Conservation (phyloP, 2,113 vertebrate genomes). For the Istiophorus platypterus region DNA sequence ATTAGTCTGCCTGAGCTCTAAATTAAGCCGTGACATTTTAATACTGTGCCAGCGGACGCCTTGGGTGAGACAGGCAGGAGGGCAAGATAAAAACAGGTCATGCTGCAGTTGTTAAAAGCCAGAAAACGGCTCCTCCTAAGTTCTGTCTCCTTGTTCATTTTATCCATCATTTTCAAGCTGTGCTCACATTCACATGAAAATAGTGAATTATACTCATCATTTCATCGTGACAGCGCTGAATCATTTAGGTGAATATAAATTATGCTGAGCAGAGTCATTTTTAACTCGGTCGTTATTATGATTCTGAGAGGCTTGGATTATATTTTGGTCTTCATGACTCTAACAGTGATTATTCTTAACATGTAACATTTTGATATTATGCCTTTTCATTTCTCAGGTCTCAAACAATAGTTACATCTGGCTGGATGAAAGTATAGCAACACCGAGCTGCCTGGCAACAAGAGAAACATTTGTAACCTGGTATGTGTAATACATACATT, state of each 20-base stretch:
- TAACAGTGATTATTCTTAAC: conserved; percentile 22
- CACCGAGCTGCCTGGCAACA: conserved; percentile 53
- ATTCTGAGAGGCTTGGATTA: conserved; percentile 16
- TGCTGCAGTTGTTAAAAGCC: conserved; percentile 29
- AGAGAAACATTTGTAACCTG: conserved; percentile 2
- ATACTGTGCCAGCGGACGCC: conserved; percentile 45
- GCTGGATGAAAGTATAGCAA: conserved; percentile 26
- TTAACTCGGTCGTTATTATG: not conserved
- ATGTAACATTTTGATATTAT: conserved; percentile 7
- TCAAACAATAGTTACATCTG: conserved; percentile 14
- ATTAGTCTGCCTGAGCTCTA: conserved; percentile 51
- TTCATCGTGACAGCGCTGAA: conserved; percentile 21
- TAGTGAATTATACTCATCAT: conserved; percentile 7
- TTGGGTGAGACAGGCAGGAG: conserved; percentile 35
- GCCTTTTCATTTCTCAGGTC: conserved; percentile 3
- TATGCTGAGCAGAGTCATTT: conserved; percentile 23
- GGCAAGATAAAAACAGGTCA: conserved; percentile 59
- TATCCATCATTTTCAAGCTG: not conserved
- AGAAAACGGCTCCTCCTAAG: conserved; percentile 10
- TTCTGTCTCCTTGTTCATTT: conserved; percentile 25
- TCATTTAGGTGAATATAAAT: conserved; percentile 41
- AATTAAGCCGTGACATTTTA: conserved; percentile 74
- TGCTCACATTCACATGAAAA: conserved; percentile 6
- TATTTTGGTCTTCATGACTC: conserved; percentile 2
- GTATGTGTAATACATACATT: not conserved